Percentiles rank a stretch among this genome's conserved stretches.
These are phyloP conservation scores for Fratercula arctica DNA, from an alignment of 2,797 vertebrate species.

Conservation along the genomic window DNA sequence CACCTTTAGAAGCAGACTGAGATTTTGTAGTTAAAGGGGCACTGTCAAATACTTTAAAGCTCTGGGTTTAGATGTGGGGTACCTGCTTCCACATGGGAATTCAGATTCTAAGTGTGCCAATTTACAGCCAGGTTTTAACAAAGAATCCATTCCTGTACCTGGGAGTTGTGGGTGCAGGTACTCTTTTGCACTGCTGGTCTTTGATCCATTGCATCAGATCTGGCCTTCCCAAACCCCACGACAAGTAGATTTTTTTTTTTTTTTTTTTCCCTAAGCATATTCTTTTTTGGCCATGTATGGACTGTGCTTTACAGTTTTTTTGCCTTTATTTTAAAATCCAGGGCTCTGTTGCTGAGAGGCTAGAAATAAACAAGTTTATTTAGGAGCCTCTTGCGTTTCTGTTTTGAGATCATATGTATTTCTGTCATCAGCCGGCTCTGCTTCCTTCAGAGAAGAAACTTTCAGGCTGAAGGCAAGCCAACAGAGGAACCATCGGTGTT, in stretches of 20 bases:
- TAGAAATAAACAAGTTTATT: conserved; percentile 46
- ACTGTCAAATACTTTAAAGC: not conserved
- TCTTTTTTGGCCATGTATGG: not conserved
- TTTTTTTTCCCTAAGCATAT: not conserved
- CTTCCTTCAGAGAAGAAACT: conserved; percentile 6
- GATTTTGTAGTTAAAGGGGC: conserved; percentile 25
- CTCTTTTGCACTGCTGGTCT: not conserved
- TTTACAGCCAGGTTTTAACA: not conserved
- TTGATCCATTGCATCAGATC: not conserved
- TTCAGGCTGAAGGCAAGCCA: not conserved
- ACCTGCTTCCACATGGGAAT: not conserved
- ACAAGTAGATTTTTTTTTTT: not conserved
- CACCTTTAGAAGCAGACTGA: conserved; percentile 35
- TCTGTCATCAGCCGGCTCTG: conserved; percentile 31
- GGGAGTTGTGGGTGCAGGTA: not conserved
- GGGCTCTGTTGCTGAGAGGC: conserved; percentile 43
- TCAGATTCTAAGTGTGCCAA: not conserved
- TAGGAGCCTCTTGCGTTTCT: conserved; percentile 30
- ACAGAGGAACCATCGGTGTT: not conserved
- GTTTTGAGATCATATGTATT: not conserved
- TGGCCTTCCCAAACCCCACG: not conserved
- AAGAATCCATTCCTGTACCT: not conserved
- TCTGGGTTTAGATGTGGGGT: not conserved
- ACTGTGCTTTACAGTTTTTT: not conserved
- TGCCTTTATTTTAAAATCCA: conserved; percentile 40